phyloP scores from a whole-genome alignment of 2,888 invertebrate genomes.

The Nemotelus pantherinus region DNA sequence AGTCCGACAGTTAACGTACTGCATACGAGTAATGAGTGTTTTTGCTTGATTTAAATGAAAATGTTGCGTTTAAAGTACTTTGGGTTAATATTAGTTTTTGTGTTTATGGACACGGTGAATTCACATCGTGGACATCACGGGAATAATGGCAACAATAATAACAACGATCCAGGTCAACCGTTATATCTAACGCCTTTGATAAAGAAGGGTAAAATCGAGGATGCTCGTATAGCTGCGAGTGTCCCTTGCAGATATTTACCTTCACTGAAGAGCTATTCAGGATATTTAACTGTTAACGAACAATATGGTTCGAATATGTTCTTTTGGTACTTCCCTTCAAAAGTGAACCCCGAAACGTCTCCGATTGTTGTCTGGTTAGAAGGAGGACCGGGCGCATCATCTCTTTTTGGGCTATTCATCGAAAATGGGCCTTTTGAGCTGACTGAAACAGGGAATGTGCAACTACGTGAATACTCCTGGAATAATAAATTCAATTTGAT shows the following conservation, averaged over 20 bases:
- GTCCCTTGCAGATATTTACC: conserved; percentile 67
- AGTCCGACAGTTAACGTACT: no score
- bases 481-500: conserved; percentile 79
- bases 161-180: conserved; percentile 67
- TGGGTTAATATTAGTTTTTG: no score
- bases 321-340: conserved; percentile 91
- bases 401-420: conserved; percentile 81
- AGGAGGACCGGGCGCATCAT: conserved; percentile 85
- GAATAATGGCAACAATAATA: conserved; percentile 52
- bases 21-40: no score
- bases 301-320: conserved; percentile 82
- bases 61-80: no score
- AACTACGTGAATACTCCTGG: conserved; percentile 81
- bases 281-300: conserved; percentile 85
- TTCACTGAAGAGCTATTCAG: conserved; percentile 76
- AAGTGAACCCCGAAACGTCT: conserved; percentile 68
- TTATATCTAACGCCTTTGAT: conserved; percentile 67
- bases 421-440: conserved; percentile 83
- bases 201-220: conserved; percentile 59
- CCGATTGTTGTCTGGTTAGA: conserved; percentile 86
- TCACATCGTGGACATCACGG: no score
- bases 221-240: conserved; percentile 62
- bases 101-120: no score
- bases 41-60: no score
- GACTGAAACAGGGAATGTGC: conserved; percentile 57